phyloP scores from a whole-genome alignment of 1,140 invertebrate genomes.

The Helicoverpa armigera region DNA sequence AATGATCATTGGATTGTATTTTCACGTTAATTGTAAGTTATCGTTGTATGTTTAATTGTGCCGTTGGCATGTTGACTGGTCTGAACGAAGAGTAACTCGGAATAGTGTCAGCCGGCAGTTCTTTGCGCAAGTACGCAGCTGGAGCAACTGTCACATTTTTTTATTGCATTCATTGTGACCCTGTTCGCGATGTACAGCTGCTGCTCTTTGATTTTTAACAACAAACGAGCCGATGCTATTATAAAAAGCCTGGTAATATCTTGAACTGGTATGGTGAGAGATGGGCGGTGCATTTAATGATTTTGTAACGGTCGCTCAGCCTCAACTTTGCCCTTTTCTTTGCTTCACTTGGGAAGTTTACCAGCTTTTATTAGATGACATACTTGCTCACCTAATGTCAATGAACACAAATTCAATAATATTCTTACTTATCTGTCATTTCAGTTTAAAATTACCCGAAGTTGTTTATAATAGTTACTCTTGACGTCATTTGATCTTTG shows the following conservation, averaged over 20 bases:
- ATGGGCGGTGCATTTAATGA: conserved; percentile 47
- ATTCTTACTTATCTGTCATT: background rate
- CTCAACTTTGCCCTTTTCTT: conserved; percentile 33
- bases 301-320: conserved; percentile 31
- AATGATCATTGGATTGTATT: background rate
- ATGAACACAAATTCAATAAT: background rate
- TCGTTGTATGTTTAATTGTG: background rate
- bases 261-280: conserved; percentile 37
- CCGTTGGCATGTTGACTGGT: background rate
- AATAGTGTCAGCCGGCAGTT: conserved; percentile 54
- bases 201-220: conserved; percentile 60
- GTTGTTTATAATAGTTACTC: background rate
- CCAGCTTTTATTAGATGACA: conserved; percentile 30
- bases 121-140: conserved; percentile 65
- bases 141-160: conserved; percentile 59
- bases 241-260: conserved; percentile 27
- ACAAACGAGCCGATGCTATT: conserved; percentile 57
- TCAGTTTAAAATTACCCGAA: background rate
- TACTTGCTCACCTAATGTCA: conserved; percentile 8
- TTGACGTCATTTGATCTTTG: conserved; percentile 6
- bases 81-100: background rate
- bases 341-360: conserved; percentile 10
- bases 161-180: conserved; percentile 62
- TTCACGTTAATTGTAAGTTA: conserved; percentile 1
- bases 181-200: conserved; percentile 67